Evolutionary conservation across 2,888 invertebrate species (phyloP).

Genomic region (Theretra japonica): DNA sequence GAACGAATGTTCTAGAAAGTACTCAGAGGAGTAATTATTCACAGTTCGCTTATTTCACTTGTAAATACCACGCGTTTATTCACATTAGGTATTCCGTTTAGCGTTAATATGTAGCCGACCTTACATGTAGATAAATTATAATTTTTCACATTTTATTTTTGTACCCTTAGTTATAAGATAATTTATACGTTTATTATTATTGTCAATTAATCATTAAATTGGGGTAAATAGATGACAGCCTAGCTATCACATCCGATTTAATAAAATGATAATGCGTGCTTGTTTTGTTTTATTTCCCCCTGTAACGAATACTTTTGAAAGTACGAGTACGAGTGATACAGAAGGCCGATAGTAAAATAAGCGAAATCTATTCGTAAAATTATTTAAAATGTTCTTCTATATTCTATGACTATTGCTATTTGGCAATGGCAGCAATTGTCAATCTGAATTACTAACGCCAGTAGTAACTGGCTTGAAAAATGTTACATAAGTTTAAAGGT

Average conservation of each 20-base stretch:
- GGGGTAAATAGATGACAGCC: slow-evolving; percentile 67
- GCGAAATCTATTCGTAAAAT: no score
- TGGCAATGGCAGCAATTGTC: no score
- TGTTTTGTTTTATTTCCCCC: slow-evolving; percentile 43
- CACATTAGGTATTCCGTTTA: slow-evolving; percentile 10
- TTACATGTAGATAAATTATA: slow-evolving; percentile 44
- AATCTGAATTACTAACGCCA: no score
- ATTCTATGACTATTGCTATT: no score
- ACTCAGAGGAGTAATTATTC: not conserved
- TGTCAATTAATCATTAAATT: slow-evolving; percentile 80
- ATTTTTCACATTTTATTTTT: slow-evolving; percentile 75
- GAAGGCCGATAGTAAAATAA: no score
- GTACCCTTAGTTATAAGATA: slow-evolving; percentile 72
- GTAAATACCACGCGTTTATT: slow-evolving; percentile 25
- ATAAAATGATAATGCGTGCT: slow-evolving; percentile 80
- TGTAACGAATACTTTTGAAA: not conserved
- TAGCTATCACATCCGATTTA: slow-evolving; percentile 73
- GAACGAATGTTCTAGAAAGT: not conserved
- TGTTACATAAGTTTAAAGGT: no score
- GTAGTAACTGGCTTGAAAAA: no score
- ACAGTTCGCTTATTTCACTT: slow-evolving; percentile 5
- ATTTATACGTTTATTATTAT: slow-evolving; percentile 66
- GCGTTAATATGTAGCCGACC: not conserved
- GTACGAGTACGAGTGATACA: no score
- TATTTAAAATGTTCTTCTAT: no score